Conservation (phyloP, 2,797 vertebrate genomes). For the Peromyscus melanophrys region DNA sequence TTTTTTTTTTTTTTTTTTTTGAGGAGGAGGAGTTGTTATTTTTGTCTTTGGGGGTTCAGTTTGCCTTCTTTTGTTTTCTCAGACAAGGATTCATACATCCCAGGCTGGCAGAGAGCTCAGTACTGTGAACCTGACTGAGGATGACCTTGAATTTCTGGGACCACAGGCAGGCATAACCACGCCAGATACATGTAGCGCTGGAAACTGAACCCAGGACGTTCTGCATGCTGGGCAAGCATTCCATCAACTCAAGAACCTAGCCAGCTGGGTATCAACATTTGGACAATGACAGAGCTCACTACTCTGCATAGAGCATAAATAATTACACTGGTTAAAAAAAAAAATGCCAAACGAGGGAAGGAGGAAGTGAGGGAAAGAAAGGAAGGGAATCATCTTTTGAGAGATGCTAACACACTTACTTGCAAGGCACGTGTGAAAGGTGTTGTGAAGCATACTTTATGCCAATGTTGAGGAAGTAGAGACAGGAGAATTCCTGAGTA, state of each 20-base stretch:
- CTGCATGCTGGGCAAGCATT: neutral
- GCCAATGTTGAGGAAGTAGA: neutral
- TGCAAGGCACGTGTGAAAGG: neutral
- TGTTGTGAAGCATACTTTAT: neutral
- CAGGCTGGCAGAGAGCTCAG: neutral
- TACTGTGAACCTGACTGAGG: neutral
- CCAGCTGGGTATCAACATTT: neutral
- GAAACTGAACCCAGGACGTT: neutral
- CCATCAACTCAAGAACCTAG: neutral
- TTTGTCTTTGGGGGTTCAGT: neutral
- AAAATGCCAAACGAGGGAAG: neutral
- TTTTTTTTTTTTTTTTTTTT: no score
- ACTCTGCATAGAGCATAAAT: slow-evolving; percentile 3
- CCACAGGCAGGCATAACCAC: neutral
- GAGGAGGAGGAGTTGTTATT: neutral
- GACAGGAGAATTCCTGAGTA: neutral
- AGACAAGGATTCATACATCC: neutral
- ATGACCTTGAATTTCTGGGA: neutral
- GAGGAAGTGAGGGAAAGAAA: neutral
- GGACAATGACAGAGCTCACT: neutral
- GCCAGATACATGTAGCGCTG: neutral
- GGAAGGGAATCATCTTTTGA: neutral
- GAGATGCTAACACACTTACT: neutral
- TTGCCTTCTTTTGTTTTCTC: neutral
- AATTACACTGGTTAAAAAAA: neutral